phyloP scores from a whole-genome alignment of 1,140 invertebrate genomes.

The Neoseiulus cucumeris region DNA sequence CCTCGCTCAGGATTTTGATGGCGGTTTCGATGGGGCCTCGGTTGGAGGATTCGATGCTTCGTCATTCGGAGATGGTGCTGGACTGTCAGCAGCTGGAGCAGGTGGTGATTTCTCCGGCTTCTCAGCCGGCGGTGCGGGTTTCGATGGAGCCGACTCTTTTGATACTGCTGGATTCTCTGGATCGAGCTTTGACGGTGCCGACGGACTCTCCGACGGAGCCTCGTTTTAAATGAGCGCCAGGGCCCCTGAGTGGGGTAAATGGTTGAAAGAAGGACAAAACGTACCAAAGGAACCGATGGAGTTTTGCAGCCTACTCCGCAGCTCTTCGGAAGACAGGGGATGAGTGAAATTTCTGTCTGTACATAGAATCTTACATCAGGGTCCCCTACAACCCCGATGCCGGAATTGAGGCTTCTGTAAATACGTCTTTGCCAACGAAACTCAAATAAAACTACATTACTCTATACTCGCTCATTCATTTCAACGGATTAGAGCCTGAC shows the following conservation, averaged over 20 bases:
- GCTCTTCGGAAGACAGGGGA: no score
- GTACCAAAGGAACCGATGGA: no score
- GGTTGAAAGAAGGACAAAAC: no score
- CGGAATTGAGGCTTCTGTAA: no score
- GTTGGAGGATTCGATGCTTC: neutral
- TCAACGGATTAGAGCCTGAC: no score
- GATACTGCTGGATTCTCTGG: neutral
- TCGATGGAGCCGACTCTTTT: neutral
- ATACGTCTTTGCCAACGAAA: no score
- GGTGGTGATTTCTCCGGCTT: slow-evolving; percentile 4
- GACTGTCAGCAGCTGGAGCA: neutral
- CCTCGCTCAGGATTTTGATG: neutral
- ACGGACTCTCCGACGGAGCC: neutral
- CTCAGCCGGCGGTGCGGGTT: neutral
- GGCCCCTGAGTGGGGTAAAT: neutral
- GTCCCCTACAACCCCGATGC: no score
- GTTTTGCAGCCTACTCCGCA: no score
- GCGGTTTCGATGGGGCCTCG: neutral
- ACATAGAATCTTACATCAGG: no score
- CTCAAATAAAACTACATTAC: no score
- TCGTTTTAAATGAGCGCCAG: neutral
- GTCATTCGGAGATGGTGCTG: neutral
- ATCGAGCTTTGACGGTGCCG: neutral
- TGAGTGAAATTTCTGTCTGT: no score
- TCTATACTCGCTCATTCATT: no score